phyloP scores from a whole-genome alignment of 92 coral and sea anemone species.

The Scolanthus callimorphus region DNA sequence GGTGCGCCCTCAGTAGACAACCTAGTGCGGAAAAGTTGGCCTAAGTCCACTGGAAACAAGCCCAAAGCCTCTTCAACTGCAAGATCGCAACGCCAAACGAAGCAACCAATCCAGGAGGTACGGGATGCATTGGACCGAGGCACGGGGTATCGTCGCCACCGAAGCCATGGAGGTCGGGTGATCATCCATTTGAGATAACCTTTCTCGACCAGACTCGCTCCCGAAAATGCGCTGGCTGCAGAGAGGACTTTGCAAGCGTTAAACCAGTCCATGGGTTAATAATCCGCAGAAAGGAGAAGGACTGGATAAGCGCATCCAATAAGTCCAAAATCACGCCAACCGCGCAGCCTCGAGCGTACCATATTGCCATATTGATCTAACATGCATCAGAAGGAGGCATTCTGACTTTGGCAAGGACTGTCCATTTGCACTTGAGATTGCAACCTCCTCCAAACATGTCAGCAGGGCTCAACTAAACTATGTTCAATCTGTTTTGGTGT shows the following conservation, averaged over 20 bases:
- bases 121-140: conserved; percentile 3
- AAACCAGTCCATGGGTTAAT: conserved; percentile 19
- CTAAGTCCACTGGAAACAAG: conserved; percentile 13
- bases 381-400: conserved; percentile 9
- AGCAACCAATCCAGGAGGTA: conserved; percentile 9
- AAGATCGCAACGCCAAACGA: conserved; percentile 4
- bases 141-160: conserved; percentile 6
- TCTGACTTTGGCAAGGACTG: background rate
- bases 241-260: background rate
- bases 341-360: conserved; percentile 15
- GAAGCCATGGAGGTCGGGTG: conserved; percentile 11
- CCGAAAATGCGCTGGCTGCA: conserved; percentile 16
- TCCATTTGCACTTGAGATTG: background rate
- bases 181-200: conserved; percentile 10
- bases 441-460: background rate
- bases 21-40: conserved; percentile 7
- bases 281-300: conserved; percentile 7
- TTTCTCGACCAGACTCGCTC: conserved; percentile 13
- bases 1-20: conserved; percentile 5
- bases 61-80: conserved; percentile 17
- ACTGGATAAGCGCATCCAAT: conserved; percentile 5
- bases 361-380: conserved; percentile 1
- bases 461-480: background rate
- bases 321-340: conserved; percentile 19
- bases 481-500: background rate